A percentile compares a stretch with the other conserved stretches of the same genome.
phyloP scores from a whole-genome alignment of 2,113 vertebrate genomes.

The Sprattus sprattus region DNA sequence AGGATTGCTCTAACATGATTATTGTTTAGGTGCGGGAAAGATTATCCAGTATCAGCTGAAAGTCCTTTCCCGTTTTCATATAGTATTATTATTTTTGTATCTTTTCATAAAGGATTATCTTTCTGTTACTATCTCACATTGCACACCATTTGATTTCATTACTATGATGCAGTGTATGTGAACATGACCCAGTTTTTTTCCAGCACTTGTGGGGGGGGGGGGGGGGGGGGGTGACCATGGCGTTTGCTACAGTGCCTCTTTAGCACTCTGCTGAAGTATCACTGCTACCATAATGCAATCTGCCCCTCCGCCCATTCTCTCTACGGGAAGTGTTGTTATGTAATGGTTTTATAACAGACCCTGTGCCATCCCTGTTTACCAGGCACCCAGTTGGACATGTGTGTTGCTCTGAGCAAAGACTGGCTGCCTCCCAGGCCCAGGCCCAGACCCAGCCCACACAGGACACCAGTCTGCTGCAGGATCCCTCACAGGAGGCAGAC shows the following conservation, averaged over 20 bases:
- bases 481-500: not conserved
- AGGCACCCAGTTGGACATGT: slow-evolving; percentile 78
- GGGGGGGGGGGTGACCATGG: too few species aligned
- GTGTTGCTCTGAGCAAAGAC: slow-evolving; percentile 73
- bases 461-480: slow-evolving; percentile 18
- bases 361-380: slow-evolving; percentile 20
- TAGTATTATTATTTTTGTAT: too few species aligned
- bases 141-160: too few species aligned
- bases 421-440: not conserved
- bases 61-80: too few species aligned
- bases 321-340: not conserved
- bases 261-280: not conserved
- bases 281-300: not conserved
- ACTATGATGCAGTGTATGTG: too few species aligned
- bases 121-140: too few species aligned
- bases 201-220: too few species aligned
- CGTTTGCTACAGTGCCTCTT: not conserved
- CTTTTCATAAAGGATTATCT: too few species aligned
- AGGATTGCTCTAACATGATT: too few species aligned
- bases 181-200: too few species aligned
- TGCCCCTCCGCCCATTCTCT: not conserved
- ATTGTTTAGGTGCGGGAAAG: too few species aligned
- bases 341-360: not conserved
- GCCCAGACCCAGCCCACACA: slow-evolving; percentile 9
- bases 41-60: too few species aligned